Evolutionary conservation across 1,140 invertebrate genomes (phyloP).

Genomic region (Pseudoatta argentina): DNA sequence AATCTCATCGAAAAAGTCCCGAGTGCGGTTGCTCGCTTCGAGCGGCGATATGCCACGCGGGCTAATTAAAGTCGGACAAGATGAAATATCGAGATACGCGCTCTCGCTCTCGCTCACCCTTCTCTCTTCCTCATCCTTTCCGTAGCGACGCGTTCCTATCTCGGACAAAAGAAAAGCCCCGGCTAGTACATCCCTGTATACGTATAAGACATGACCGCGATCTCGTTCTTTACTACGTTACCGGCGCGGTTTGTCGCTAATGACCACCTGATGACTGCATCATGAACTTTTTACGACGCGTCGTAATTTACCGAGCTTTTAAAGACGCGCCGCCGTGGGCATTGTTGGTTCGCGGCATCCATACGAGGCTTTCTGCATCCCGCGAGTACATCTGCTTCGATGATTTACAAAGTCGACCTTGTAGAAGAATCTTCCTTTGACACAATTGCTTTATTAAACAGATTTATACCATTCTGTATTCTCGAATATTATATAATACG

Average conservation of each 20-base stretch:
- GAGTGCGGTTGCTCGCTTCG: constrained; percentile 41
- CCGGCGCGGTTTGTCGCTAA: constrained; percentile 69
- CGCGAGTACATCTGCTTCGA: neutral
- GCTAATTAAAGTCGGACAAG: constrained; percentile 77
- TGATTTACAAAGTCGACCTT: constrained; percentile 9
- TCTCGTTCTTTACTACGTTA: constrained; percentile 16
- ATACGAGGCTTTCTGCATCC: neutral
- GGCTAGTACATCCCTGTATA: constrained; percentile 10
- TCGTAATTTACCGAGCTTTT: constrained; percentile 56
- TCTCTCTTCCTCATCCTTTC: neutral
- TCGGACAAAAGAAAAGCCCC: constrained; percentile 62
- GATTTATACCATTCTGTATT: neutral
- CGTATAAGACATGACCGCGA: constrained; percentile 15
- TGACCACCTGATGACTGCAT: constrained; percentile 72
- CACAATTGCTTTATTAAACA: neutral
- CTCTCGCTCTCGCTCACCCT: constrained; percentile 30
- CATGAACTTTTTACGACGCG: constrained; percentile 56
- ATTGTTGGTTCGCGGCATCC: constrained; percentile 24
- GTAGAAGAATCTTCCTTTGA: neutral
- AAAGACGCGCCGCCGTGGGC: neutral
- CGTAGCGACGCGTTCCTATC: constrained; percentile 48
- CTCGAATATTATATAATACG: neutral
- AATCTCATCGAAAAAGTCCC: constrained; percentile 58
- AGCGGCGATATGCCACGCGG: constrained; percentile 62
- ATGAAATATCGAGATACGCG: constrained; percentile 77